Evolutionary conservation across 2,113 vertebrate species (phyloP).

Genomic region (Laticauda laticaudata): DNA sequence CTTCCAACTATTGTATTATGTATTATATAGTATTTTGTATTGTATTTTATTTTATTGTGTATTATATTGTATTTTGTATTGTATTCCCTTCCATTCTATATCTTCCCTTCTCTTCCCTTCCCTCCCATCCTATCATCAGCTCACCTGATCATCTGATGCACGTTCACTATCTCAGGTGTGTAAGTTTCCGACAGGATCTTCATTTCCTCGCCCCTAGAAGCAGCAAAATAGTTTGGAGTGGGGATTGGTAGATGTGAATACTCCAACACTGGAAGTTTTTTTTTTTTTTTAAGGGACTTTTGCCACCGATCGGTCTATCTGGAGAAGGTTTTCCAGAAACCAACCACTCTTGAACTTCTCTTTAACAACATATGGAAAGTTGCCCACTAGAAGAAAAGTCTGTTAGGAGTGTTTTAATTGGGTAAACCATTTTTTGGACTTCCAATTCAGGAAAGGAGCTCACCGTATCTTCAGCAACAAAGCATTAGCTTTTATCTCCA

Average conservation of each 20-base stretch:
- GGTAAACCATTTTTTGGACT: neutral
- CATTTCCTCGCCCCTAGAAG: constrained; percentile 77
- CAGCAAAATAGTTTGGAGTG: neutral
- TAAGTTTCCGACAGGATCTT: constrained; percentile 82
- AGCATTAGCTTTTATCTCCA: constrained; percentile 81
- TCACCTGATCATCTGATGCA: constrained; percentile 81
- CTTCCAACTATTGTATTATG: no score
- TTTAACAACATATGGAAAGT: neutral
- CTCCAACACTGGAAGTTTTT: no score
- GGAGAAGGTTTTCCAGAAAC: neutral
- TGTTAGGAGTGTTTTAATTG: neutral
- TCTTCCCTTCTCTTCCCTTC: no score
- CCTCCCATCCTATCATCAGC: neutral
- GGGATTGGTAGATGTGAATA: no score
- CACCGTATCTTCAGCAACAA: constrained; percentile 83
- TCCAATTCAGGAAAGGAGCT: constrained; percentile 15
- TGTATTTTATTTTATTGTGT: no score
- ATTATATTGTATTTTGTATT: no score
- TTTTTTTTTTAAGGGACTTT: neutral
- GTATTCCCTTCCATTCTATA: no score
- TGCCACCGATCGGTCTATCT: neutral
- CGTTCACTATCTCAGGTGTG: constrained; percentile 74
- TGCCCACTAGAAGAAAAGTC: neutral
- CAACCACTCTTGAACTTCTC: neutral
- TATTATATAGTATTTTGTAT: no score